Evolutionary conservation across 2,797 vertebrate species (phyloP).

Genomic region (Mormyrus hasselquistii): DNA sequence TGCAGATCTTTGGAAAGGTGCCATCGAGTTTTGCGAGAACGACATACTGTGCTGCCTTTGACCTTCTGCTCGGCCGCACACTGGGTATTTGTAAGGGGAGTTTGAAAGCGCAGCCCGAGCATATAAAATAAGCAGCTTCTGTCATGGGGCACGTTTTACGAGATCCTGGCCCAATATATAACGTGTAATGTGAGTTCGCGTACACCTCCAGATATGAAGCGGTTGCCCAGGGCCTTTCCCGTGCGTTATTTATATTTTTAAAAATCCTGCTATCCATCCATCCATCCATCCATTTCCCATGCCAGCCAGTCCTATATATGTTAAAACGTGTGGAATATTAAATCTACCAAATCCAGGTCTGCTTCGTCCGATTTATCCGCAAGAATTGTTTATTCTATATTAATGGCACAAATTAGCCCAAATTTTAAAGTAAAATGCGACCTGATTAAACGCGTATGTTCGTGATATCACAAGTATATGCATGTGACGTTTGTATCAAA

Average conservation of each 20-base stretch:
- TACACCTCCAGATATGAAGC: constrained; percentile 33
- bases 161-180: constrained; percentile 31
- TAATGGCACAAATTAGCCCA: neutral
- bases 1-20: neutral
- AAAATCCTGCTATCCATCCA: neutral
- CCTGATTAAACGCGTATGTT: neutral
- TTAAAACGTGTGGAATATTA: neutral
- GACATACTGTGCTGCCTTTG: constrained; percentile 4
- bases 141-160: constrained; percentile 18
- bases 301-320: neutral
- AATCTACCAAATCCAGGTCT: neutral
- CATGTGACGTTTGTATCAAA: neutral
- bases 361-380: neutral
- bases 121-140: neutral
- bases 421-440: neutral
- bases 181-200: constrained; percentile 23
- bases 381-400: neutral
- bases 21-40: neutral
- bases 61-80: constrained; percentile 38
- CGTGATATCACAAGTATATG: neutral
- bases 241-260: neutral
- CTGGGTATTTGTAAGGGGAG: constrained; percentile 52
- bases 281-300: neutral
- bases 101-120: constrained; percentile 40
- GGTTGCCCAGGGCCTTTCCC: neutral